A percentile compares a stretch with the other conserved stretches of the same genome.
These are phyloP conservation scores for Patella ulyssiponensis DNA, from an alignment of 2,888 invertebrate species.

Conservation along the genomic window DNA sequence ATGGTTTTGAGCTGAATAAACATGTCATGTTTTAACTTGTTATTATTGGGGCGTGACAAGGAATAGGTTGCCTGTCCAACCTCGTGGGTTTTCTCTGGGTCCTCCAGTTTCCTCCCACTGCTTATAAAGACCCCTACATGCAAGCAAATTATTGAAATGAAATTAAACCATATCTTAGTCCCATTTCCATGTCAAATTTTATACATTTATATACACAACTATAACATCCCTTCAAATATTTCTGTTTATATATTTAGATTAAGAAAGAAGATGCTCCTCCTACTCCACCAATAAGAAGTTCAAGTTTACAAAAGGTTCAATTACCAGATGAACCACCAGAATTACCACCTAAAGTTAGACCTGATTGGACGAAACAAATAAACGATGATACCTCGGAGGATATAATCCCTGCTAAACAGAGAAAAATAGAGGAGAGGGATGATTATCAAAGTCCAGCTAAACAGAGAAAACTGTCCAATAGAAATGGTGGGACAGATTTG, in stretches of 20 bases:
- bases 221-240: too few species aligned
- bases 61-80: too few species aligned
- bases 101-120: too few species aligned
- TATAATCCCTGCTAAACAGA: neutral
- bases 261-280: slow-evolving; percentile 27
- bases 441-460: slow-evolving; percentile 31
- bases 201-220: too few species aligned
- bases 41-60: too few species aligned
- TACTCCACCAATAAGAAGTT: slow-evolving; percentile 26
- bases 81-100: too few species aligned
- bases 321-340: slow-evolving; percentile 30
- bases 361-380: slow-evolving; percentile 17
- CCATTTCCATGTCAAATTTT: too few species aligned
- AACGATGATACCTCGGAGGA: slow-evolving; percentile 24
- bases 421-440: slow-evolving; percentile 15
- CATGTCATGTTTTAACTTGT: too few species aligned
- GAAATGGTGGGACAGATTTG: neutral
- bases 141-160: too few species aligned
- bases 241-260: neutral
- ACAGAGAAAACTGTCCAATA: slow-evolving; percentile 16
- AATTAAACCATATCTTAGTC: too few species aligned
- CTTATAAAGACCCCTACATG: too few species aligned
- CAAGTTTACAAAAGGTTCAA: slow-evolving; percentile 23
- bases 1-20: too few species aligned
- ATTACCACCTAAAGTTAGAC: slow-evolving; percentile 21